A percentile compares a stretch with the other conserved stretches of the same genome.
phyloP scores from a whole-genome alignment of 1,140 invertebrate genomes.

The Coelopa frigida region DNA sequence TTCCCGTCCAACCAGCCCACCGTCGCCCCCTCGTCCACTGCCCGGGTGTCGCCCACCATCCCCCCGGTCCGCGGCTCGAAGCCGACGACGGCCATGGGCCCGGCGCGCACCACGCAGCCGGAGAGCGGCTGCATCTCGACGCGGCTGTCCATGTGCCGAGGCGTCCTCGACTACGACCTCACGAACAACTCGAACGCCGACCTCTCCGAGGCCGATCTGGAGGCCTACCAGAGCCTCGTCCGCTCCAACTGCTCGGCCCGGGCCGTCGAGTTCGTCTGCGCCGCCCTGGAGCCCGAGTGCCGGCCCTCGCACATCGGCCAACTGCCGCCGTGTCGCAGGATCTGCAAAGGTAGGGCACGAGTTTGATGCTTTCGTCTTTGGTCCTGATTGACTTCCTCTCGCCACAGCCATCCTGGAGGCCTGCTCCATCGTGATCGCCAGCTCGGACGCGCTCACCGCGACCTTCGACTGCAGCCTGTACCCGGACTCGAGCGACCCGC shows the following conservation, averaged over 20 bases:
- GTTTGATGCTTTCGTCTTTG: not conserved
- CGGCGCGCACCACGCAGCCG: slow-evolving; percentile 21
- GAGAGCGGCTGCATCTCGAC: slow-evolving; percentile 40
- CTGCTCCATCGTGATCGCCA: slow-evolving; percentile 54
- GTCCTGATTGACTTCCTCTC: not conserved
- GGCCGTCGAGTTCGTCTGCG: slow-evolving; percentile 55
- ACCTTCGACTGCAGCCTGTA: slow-evolving; percentile 56
- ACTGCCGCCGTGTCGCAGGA: slow-evolving; percentile 55
- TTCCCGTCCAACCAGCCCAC: slow-evolving; percentile 36
- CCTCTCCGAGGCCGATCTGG: slow-evolving; percentile 18
- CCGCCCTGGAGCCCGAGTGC: slow-evolving; percentile 59
- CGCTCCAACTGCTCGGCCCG: slow-evolving; percentile 55
- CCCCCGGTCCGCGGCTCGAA: slow-evolving; percentile 41
- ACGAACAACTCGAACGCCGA: slow-evolving; percentile 40
- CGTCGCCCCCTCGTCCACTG: slow-evolving; percentile 47
- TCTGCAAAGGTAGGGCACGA: slow-evolving; percentile 54
- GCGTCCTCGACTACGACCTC: slow-evolving; percentile 57
- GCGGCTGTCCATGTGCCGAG: slow-evolving; percentile 47
- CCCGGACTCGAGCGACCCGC: slow-evolving; percentile 46
- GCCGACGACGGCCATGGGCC: slow-evolving; percentile 41
- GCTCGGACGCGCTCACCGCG: slow-evolving; percentile 47
- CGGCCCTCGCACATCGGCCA: slow-evolving; percentile 49
- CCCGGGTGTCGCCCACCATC: slow-evolving; percentile 52
- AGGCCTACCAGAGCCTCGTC: slow-evolving; percentile 46
- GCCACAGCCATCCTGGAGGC: slow-evolving; percentile 53